Conservation (phyloP, 2,797 vertebrate genomes). For the Chromobotia macracanthus region DNA sequence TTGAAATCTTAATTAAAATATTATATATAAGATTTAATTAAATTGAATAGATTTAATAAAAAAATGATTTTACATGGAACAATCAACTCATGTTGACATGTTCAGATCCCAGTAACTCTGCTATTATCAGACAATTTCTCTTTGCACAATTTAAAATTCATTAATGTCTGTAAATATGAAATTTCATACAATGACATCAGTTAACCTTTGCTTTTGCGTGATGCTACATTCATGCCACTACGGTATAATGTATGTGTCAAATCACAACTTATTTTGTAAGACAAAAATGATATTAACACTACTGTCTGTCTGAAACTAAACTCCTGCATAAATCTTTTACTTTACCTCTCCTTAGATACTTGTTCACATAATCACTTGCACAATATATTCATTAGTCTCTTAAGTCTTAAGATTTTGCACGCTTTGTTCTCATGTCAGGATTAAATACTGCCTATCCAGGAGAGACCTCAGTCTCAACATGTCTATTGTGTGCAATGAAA, state of each 20-base stretch:
- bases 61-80: too few species aligned
- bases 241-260: not conserved
- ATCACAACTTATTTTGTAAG: not conserved
- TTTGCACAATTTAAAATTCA: not conserved
- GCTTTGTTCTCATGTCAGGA: conserved; percentile 41
- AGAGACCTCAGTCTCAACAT: conserved; percentile 26
- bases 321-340: not conserved
- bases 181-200: not conserved
- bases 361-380: conserved; percentile 18
- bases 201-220: too few species aligned
- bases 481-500: conserved; percentile 11
- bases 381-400: conserved; percentile 23
- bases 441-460: conserved; percentile 19
- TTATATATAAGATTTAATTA: too few species aligned
- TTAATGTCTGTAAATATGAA: not conserved
- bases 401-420: conserved; percentile 22
- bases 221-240: too few species aligned
- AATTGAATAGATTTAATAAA: too few species aligned
- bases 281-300: not conserved
- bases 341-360: conserved; percentile 3
- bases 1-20: too few species aligned
- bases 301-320: not conserved
- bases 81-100: too few species aligned
- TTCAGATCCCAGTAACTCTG: not conserved
- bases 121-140: not conserved